These are phyloP conservation scores for Notarius quadriscutis DNA, from an alignment of 2,113 vertebrate genomes.

Conservation along the genomic window DNA sequence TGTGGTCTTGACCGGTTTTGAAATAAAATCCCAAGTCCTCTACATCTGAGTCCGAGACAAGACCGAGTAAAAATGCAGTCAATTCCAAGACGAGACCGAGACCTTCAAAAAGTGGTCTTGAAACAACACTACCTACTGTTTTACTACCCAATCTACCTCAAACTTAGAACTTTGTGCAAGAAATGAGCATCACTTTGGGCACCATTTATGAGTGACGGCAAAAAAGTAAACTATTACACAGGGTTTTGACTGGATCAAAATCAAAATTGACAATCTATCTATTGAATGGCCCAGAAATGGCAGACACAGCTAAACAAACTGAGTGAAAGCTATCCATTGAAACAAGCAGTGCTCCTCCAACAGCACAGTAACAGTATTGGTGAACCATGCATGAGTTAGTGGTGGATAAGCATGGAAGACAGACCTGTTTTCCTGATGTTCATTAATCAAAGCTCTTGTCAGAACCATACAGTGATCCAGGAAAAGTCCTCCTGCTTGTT, in stretches of 20 bases:
- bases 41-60: too few relatives aligned
- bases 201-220: neutral
- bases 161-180: neutral
- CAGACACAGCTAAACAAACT: neutral
- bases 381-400: neutral
- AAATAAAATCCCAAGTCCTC: too few relatives aligned
- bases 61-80: too few relatives aligned
- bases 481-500: neutral
- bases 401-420: neutral
- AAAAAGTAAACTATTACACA: neutral
- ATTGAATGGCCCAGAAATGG: neutral
- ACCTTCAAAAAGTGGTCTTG: too few relatives aligned
- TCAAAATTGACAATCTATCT: too few relatives aligned
- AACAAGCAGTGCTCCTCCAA: neutral
- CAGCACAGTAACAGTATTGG: neutral
- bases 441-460: neutral
- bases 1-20: too few relatives aligned
- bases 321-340: neutral
- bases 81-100: too few relatives aligned
- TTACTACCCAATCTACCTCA: neutral
- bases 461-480: neutral
- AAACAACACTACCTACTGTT: neutral
- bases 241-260: neutral
- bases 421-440: neutral
- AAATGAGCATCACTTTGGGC: neutral